Percentiles rank a stretch among this genome's conserved stretches.
Evolutionary conservation across 2,888 invertebrate genomes (phyloP).

Genomic region (Flabesymbios commensalis): DNA sequence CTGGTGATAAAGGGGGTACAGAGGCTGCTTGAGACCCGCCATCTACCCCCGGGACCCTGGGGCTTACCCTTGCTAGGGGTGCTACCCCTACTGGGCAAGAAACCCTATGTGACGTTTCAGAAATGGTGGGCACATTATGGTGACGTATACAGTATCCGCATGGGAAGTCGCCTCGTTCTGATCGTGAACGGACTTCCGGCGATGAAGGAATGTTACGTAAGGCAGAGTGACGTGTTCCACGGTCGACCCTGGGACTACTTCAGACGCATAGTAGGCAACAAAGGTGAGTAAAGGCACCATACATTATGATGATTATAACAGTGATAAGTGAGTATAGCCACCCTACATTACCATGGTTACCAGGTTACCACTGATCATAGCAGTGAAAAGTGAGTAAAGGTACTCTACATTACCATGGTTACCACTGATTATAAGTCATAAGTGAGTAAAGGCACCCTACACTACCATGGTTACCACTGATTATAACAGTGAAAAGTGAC

Average conservation of each 20-base stretch:
- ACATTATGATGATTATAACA: too few relatives aligned
- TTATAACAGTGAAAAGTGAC: too few relatives aligned
- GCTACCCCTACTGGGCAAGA: slow-evolving; percentile 26
- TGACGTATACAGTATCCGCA: slow-evolving; percentile 35
- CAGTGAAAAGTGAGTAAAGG: too few relatives aligned
- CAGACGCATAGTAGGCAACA: slow-evolving; percentile 32
- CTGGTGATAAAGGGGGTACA: slow-evolving; percentile 9
- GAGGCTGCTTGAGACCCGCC: background rate
- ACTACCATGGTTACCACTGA: too few relatives aligned
- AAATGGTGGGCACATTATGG: slow-evolving; percentile 35
- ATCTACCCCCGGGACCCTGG: slow-evolving; percentile 30
- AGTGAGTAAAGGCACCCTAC: too few relatives aligned
- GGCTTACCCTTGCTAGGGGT: slow-evolving; percentile 32
- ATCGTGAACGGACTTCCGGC: slow-evolving; percentile 36
- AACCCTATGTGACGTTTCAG: slow-evolving; percentile 28
- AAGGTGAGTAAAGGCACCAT: too few relatives aligned
- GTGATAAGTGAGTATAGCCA: too few relatives aligned
- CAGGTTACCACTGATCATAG: too few relatives aligned
- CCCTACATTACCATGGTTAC: too few relatives aligned
- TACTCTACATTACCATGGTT: too few relatives aligned
- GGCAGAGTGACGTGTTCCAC: slow-evolving; percentile 33
- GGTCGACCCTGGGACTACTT: slow-evolving; percentile 36
- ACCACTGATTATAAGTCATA: too few relatives aligned
- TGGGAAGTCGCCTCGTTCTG: slow-evolving; percentile 36
- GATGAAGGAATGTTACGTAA: slow-evolving; percentile 38